phyloP scores from a whole-genome alignment of 2,797 vertebrate species.

The Acanthiza pusilla region DNA sequence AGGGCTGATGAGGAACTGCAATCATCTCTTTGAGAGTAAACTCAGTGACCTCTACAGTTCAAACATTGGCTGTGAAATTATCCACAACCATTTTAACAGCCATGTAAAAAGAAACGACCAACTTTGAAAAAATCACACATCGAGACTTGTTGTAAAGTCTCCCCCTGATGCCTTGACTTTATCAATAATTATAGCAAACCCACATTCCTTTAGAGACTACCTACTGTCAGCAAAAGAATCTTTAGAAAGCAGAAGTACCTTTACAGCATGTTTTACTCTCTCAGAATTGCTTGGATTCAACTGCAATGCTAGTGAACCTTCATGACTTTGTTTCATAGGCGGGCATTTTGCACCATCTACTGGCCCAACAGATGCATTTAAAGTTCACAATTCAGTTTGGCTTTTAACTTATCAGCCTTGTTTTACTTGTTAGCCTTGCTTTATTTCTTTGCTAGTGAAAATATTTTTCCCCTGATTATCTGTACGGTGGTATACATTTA shows the following conservation, averaged over 20 bases:
- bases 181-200: neutral
- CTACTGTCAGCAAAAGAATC: neutral
- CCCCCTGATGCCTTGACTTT: neutral
- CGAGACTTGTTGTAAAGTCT: neutral
- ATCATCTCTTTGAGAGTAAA: neutral
- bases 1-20: neutral
- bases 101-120: neutral
- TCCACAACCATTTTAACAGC: neutral
- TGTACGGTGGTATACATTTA: neutral
- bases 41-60: neutral
- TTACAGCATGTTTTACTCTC: neutral
- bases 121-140: neutral
- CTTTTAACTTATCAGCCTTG: neutral
- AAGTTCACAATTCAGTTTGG: neutral
- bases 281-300: neutral
- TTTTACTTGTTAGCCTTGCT: neutral
- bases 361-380: slow-evolving; percentile 41
- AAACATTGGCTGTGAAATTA: neutral
- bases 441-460: neutral
- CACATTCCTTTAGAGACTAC: neutral
- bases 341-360: slow-evolving; percentile 57
- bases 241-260: neutral
- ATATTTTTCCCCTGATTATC: neutral
- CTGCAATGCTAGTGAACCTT: neutral
- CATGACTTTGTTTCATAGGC: neutral